Evolutionary conservation across 2,113 vertebrate species (phyloP).

Genomic region (Mixornis gularis): DNA sequence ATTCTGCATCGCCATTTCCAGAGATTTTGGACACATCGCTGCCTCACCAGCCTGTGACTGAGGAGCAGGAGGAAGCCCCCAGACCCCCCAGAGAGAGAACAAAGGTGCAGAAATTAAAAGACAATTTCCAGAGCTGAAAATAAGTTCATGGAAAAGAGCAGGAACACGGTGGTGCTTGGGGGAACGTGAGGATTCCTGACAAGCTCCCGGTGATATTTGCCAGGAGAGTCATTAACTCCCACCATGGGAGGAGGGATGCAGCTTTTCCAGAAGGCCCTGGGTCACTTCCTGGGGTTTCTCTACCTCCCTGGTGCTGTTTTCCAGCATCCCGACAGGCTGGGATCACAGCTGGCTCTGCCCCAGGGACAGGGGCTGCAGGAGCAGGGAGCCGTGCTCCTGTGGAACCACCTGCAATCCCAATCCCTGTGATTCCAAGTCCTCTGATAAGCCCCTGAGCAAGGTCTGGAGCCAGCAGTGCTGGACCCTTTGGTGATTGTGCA

Average conservation of each 20-base stretch:
- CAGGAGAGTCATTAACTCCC: constrained; percentile 24
- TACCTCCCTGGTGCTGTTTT: not conserved
- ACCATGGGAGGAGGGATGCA: not conserved
- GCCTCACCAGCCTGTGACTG: fast-evolving
- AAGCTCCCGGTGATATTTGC: not conserved
- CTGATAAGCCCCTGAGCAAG: not conserved
- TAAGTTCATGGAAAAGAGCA: not conserved
- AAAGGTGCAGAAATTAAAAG: constrained; percentile 3
- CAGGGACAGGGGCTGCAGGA: not conserved
- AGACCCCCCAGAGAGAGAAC: not conserved
- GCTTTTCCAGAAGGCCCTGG: not conserved
- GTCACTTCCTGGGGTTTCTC: not conserved
- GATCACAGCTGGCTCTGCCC: fast-evolving
- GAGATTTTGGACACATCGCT: not conserved
- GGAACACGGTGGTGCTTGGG: fast-evolving
- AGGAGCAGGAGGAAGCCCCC: not conserved
- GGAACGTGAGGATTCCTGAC: constrained; percentile 16
- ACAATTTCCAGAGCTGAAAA: constrained; percentile 8
- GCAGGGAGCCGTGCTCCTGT: fast-evolving
- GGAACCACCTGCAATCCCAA: not conserved
- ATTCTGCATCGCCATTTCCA: not conserved
- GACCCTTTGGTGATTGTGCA: not conserved
- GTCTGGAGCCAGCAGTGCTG: not conserved
- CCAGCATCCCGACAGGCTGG: fast-evolving
- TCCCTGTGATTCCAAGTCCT: not conserved